A percentile compares a stretch with the other conserved stretches of the same genome.
Evolutionary conservation across 2,113 vertebrate species (phyloP).

Genomic region (Psittacus erithacus): DNA sequence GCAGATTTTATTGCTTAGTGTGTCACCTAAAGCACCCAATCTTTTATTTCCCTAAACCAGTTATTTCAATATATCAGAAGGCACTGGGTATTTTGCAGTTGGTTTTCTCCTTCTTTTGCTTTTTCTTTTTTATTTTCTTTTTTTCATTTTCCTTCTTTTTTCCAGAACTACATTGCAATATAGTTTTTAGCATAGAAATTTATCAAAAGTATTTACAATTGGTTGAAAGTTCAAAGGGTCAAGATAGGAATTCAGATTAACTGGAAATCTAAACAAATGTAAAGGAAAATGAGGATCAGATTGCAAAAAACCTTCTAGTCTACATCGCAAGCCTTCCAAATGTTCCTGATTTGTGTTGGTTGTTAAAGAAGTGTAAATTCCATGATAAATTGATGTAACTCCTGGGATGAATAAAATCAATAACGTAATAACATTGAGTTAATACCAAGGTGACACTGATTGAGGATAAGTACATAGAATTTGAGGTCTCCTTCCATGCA

Average conservation of each 20-base stretch:
- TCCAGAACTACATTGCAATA: conserved; percentile 37
- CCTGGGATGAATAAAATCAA: conserved; percentile 60
- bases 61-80: conserved; percentile 11
- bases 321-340: conserved; percentile 24
- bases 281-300: conserved; percentile 34
- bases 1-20: background rate
- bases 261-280: conserved; percentile 57
- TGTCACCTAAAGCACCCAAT: background rate
- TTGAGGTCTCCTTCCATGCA: conserved; percentile 38
- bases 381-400: conserved; percentile 56
- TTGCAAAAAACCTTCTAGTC: conserved; percentile 20
- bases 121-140: background rate
- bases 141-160: background rate
- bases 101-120: background rate
- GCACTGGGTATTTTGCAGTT: background rate
- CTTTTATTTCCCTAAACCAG: background rate
- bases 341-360: conserved; percentile 52
- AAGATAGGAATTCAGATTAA: conserved; percentile 64
- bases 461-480: conserved; percentile 48
- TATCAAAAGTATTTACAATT: conserved; percentile 56
- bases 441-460: conserved; percentile 37
- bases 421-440: conserved; percentile 47
- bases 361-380: conserved; percentile 54
- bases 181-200: conserved; percentile 37
- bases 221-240: conserved; percentile 43